phyloP scores from a whole-genome alignment of 1,140 invertebrate genomes.

The Palaemon carinicauda region DNA sequence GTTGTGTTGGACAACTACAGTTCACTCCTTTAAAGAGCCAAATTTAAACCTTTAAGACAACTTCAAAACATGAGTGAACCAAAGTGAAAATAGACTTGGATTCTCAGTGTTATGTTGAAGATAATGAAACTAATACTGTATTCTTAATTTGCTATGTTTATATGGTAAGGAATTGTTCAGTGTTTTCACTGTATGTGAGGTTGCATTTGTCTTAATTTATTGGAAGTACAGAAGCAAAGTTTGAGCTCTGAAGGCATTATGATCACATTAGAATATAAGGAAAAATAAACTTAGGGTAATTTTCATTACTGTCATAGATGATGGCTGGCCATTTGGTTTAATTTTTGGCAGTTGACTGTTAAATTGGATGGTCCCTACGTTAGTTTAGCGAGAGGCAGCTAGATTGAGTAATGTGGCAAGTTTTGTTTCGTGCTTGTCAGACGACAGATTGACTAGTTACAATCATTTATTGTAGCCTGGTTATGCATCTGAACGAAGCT shows the following conservation, averaged over 20 bases:
- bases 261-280: slow-evolving; percentile 31
- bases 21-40: not conserved
- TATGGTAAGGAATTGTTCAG: slow-evolving; percentile 2
- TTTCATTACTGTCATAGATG: not conserved
- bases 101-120: slow-evolving; percentile 19
- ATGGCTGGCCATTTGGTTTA: not conserved
- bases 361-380: not conserved
- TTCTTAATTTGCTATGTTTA: not conserved
- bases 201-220: not conserved
- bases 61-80: not conserved
- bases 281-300: not conserved
- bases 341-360: not conserved
- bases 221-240: not conserved
- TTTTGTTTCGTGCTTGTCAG: not conserved
- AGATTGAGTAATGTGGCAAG: slow-evolving; percentile 3
- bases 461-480: no score
- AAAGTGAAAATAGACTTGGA: not conserved
- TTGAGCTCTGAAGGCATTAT: slow-evolving; percentile 23
- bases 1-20: not conserved
- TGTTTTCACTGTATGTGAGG: slow-evolving; percentile 12
- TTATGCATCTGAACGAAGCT: no score
- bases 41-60: not conserved
- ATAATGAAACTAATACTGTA: not conserved
- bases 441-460: no score
- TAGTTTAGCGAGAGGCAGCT: slow-evolving; percentile 23